Evolutionary conservation across 2,888 invertebrate species (phyloP), one percentile per base, ranked within the genome.

Genomic region (Acronicta alni): DNA sequence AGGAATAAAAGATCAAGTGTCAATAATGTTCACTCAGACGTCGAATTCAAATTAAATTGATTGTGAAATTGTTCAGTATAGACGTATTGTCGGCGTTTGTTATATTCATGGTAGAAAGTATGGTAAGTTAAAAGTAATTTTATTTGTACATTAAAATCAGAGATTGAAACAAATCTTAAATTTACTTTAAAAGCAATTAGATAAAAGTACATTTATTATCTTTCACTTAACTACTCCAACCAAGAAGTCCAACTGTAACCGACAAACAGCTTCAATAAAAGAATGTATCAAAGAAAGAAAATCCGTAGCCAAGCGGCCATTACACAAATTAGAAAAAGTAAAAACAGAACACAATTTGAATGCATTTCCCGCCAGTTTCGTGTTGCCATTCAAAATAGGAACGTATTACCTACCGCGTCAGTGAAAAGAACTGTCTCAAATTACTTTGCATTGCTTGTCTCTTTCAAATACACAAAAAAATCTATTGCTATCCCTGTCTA

Each of bases 391-490:
- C 93, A 92, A 93, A 94, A 94, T 92, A 93, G 89, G 89, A 93
- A 92, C 93, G 90, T 93, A 92, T 93, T 91, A 92, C 90, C 64
- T 91, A 92, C 90, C 64, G 72, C 72, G 85, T 87, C 88, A 80
- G 90, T 92, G 92, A 93, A 94, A 94, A 93, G 94, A 94, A 94
- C 92, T 92, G 93, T 93, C 94, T 94, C 94, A 91, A 93, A 93
- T 94, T 93, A 94, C 94, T 92, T 86, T 82, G 76, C 87, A 88
- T 83, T 66, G 26, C n/a, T 56, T 60, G 17, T 89, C 88, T 65
- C 82, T 77, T 66, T 92, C 83, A 47, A 18, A 20, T 79, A n/a
- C 55, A 32, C 39, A 20, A 10, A 6, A 47, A 51, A 41, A 41
- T 44, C 43, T 87, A 84, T 75, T 45, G 72, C 60, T 65, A 52